These are phyloP conservation scores for Lamprologus ornatipinnis DNA, from an alignment of 2,113 vertebrate genomes.

Conservation along the genomic window DNA sequence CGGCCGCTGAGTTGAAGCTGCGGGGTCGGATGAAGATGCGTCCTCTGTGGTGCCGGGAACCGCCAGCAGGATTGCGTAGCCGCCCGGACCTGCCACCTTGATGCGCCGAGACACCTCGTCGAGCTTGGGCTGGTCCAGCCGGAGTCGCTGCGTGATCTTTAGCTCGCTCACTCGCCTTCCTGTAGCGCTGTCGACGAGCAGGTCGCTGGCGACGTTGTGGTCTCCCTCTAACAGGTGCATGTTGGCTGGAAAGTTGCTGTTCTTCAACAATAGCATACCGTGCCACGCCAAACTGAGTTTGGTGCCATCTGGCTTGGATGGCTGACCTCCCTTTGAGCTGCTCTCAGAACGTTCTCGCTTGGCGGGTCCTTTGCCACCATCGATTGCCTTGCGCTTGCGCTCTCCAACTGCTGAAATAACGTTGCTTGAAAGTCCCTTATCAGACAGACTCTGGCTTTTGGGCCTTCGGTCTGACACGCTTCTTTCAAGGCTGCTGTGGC, in stretches of 20 bases:
- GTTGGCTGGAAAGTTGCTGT: constrained; percentile 97
- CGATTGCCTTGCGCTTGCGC: constrained; percentile 81
- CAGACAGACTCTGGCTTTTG: constrained; percentile 45
- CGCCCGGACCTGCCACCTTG: constrained; percentile 91
- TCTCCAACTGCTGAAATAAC: constrained; percentile 44
- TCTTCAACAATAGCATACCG: constrained; percentile 95
- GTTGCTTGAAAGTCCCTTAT: constrained; percentile 33
- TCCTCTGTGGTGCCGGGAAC: constrained; percentile 85
- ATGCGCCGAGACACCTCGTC: constrained; percentile 98
- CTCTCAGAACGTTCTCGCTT: constrained; percentile 79
- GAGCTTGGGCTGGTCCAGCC: constrained; percentile 96
- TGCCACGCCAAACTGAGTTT: constrained; percentile 93
- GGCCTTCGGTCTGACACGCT: constrained; percentile 76
- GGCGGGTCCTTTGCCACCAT: constrained; percentile 76
- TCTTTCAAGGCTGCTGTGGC: constrained; percentile 80
- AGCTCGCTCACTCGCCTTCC: constrained; percentile 90
- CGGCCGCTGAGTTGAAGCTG: constrained; percentile 90
- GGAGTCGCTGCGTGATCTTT: constrained; percentile 97
- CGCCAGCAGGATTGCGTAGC: constrained; percentile 91
- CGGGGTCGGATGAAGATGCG: constrained; percentile 73
- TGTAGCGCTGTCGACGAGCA: constrained; percentile 82
- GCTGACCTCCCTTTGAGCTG: constrained; percentile 65
- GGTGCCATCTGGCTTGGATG: constrained; percentile 65
- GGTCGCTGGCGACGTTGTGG: constrained; percentile 84
- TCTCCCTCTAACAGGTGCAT: constrained; percentile 97